A percentile compares a stretch with the other conserved stretches of the same genome.
Conservation (phyloP, 1,140 invertebrate species). For the Ostrea denselamellosa region DNA sequence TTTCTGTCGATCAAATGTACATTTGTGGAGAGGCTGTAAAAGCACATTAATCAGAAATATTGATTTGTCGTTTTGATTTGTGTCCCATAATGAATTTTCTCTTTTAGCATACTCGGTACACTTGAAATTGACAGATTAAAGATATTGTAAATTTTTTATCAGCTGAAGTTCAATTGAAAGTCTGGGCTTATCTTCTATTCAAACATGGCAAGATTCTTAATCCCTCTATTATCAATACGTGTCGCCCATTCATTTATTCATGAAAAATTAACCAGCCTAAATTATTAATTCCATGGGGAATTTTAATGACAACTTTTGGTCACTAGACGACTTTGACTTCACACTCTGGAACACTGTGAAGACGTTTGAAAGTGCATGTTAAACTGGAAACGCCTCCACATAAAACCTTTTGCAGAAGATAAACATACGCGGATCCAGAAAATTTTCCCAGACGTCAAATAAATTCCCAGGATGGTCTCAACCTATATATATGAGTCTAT, state of each 20-base stretch:
- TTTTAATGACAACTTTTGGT: too few relatives aligned
- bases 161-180: background rate
- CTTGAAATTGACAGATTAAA: constrained; percentile 15
- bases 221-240: constrained; percentile 18
- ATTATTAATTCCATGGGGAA: background rate
- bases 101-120: background rate
- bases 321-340: too few relatives aligned
- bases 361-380: too few relatives aligned
- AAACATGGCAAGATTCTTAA: constrained; percentile 25
- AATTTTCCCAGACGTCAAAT: too few relatives aligned
- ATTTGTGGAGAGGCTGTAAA: constrained; percentile 28
- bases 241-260: background rate
- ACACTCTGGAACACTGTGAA: too few relatives aligned
- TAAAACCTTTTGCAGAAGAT: too few relatives aligned
- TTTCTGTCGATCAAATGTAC: background rate
- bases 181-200: constrained; percentile 17
- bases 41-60: constrained; percentile 1
- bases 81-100: background rate
- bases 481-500: too few relatives aligned
- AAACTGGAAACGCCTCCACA: too few relatives aligned
- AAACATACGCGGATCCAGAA: too few relatives aligned
- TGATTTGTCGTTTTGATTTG: constrained; percentile 14
- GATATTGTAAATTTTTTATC: constrained; percentile 12
- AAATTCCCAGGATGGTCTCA: too few relatives aligned
- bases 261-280: background rate